A percentile compares a stretch with the other conserved stretches of the same genome.
Evolutionary conservation across 2,888 invertebrate genomes (phyloP).

Genomic region (Conops quadrifasciatus): DNA sequence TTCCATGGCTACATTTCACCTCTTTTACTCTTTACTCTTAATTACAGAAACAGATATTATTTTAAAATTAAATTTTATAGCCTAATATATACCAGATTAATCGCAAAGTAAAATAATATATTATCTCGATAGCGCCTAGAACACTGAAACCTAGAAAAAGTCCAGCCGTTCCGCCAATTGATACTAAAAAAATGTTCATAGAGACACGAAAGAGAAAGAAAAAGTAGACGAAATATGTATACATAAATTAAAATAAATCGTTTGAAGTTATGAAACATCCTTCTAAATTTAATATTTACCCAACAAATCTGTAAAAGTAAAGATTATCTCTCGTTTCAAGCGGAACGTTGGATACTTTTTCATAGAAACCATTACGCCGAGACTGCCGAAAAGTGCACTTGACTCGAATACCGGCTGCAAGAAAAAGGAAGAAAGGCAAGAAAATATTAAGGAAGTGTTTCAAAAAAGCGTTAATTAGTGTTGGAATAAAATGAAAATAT

Average conservation of each 20-base stretch:
- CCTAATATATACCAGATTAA: conserved; percentile 69
- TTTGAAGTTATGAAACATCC: background rate
- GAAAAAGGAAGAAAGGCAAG: background rate
- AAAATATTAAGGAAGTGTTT: too few relatives aligned
- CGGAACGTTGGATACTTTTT: conserved; percentile 45
- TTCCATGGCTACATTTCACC: too few relatives aligned
- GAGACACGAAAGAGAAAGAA: background rate
- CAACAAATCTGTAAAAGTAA: conserved; percentile 61
- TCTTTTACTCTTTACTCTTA: too few relatives aligned
- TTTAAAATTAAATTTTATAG: conserved; percentile 33
- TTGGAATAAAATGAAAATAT: background rate
- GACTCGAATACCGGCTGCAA: conserved; percentile 49
- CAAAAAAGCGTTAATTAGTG: background rate
- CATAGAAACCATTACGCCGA: conserved; percentile 46
- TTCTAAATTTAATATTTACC: conserved; percentile 47
- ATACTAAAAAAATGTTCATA: conserved; percentile 67
- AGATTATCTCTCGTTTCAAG: conserved; percentile 59
- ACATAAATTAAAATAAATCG: too few relatives aligned
- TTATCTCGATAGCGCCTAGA: conserved; percentile 78
- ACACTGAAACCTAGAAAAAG: conserved; percentile 81
- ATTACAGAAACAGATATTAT: too few relatives aligned
- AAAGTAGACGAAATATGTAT: background rate
- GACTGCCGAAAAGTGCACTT: conserved; percentile 52
- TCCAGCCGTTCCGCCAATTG: conserved; percentile 80
- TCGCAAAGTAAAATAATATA: conserved; percentile 75